Conservation (phyloP, 2,888 invertebrate genomes). For the Dicroscelio sp. region DNA sequence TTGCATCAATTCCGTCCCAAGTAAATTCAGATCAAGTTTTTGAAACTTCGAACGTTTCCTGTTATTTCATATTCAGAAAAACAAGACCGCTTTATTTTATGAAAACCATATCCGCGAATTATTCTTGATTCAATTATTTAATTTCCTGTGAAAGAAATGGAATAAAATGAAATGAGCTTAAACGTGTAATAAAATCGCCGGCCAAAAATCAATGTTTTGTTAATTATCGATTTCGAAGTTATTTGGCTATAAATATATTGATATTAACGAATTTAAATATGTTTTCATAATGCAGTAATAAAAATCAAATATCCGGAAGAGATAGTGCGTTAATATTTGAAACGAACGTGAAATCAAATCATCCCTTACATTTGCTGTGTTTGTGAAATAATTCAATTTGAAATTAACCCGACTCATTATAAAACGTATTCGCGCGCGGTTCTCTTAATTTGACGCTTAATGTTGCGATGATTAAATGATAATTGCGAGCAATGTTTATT, state of each 20-base stretch:
- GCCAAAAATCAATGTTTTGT: neutral
- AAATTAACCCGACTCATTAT: constrained; percentile 54
- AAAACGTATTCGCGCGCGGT: constrained; percentile 35
- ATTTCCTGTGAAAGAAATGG: neutral
- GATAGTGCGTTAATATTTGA: constrained; percentile 57
- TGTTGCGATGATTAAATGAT: constrained; percentile 53
- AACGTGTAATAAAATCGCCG: neutral
- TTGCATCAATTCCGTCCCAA: too few species aligned
- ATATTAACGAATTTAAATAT: constrained; percentile 32
- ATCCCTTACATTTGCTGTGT: constrained; percentile 57
- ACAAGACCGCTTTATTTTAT: too few species aligned
- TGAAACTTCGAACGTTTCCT: too few species aligned
- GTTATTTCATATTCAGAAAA: neutral
- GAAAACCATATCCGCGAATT: neutral
- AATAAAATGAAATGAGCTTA: neutral
- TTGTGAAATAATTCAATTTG: constrained; percentile 66
- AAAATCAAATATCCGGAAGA: constrained; percentile 65
- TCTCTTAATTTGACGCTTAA: constrained; percentile 58
- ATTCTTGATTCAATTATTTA: neutral
- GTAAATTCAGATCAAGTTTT: too few species aligned
- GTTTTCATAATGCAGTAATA: constrained; percentile 46
- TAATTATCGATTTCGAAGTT: neutral
- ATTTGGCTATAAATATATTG: neutral
- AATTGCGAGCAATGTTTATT: constrained; percentile 42
- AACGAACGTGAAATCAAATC: constrained; percentile 50